phyloP scores from a whole-genome alignment of 2,888 invertebrate genomes.

The Exocentrus adspersus region DNA sequence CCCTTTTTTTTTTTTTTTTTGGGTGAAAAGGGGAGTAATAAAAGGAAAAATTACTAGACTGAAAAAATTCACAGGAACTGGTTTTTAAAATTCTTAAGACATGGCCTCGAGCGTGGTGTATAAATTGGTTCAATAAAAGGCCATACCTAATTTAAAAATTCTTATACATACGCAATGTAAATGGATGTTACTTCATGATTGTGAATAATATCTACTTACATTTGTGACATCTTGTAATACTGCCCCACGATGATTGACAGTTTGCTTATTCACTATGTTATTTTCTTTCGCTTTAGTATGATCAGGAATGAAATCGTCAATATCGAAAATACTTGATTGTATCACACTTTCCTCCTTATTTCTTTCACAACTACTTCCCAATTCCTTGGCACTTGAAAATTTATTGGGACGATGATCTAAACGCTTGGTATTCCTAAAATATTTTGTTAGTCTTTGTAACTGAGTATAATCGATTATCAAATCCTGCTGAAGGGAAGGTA shows the following conservation, averaged over 20 bases:
- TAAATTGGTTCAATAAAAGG: too few relatives aligned
- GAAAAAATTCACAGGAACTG: too few relatives aligned
- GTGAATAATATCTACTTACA: background rate
- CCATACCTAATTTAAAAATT: too few relatives aligned
- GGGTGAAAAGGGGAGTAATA: too few relatives aligned
- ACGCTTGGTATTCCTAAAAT: slow-evolving; percentile 3
- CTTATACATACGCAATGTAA: too few relatives aligned
- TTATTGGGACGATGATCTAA: background rate
- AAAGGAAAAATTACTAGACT: too few relatives aligned
- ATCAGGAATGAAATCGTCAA: slow-evolving; percentile 9
- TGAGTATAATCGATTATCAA: slow-evolving; percentile 34
- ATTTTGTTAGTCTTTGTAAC: slow-evolving; percentile 20
- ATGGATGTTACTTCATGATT: too few relatives aligned
- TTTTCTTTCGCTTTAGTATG: background rate
- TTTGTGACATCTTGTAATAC: background rate
- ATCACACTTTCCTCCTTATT: slow-evolving; percentile 5
- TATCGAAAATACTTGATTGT: slow-evolving; percentile 2
- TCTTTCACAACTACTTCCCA: background rate
- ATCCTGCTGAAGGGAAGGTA: slow-evolving; percentile 35
- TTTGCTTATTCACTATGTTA: background rate
- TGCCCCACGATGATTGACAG: background rate
- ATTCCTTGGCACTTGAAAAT: background rate
- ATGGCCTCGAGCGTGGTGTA: too few relatives aligned
- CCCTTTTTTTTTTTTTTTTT: too few relatives aligned
- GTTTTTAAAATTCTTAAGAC: too few relatives aligned